phyloP scores from a whole-genome alignment of 2,113 vertebrate genomes.

The Tonatia bakeri region DNA sequence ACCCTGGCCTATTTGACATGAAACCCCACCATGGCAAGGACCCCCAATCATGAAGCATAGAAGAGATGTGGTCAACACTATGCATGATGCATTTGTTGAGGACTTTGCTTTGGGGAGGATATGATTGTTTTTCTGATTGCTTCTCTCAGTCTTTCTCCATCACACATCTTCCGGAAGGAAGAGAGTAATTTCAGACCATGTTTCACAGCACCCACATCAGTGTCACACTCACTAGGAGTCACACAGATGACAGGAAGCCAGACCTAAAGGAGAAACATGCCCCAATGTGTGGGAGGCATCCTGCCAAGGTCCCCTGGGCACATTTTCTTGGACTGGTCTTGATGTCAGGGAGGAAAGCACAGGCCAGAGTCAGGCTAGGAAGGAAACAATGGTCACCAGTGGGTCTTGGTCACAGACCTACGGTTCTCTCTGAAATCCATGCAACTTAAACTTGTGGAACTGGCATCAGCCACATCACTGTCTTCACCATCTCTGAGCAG shows the following conservation, averaged over 20 bases:
- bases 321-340: background rate
- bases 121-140: background rate
- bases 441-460: background rate
- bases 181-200: background rate
- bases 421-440: background rate
- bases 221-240: background rate
- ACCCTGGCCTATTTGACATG: background rate
- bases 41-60: background rate
- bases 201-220: background rate
- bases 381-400: background rate
- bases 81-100: background rate
- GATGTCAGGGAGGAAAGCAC: background rate
- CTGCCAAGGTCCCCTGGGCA: background rate
- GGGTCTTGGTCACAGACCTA: background rate
- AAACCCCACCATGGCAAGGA: background rate
- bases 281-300: background rate
- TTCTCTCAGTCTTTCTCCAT: background rate
- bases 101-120: background rate
- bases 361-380: background rate
- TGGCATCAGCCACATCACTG: background rate
- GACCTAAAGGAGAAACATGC: background rate
- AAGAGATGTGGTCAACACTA: background rate
- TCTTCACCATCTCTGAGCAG: background rate
- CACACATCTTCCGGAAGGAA: slow-evolving; percentile 5
- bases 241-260: background rate